phyloP scores from a whole-genome alignment of 2,888 invertebrate genomes.

The Lampropteryx suffumata region DNA sequence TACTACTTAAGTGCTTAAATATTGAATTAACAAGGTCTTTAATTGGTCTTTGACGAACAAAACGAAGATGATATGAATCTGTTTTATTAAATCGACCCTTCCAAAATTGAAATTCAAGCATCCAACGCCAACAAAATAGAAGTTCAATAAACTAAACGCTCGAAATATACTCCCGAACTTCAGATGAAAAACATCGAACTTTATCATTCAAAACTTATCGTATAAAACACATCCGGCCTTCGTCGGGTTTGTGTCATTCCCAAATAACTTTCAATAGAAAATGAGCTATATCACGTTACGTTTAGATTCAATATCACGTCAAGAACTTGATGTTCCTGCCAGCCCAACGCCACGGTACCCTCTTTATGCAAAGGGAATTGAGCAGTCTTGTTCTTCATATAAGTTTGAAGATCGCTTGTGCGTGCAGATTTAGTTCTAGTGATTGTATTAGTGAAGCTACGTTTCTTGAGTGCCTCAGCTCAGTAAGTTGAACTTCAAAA shows the following conservation, averaged over 20 bases:
- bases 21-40: constrained; percentile 3
- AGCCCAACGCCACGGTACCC: not conserved
- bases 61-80: too few relatives aligned
- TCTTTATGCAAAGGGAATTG: not conserved
- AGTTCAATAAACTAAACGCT: constrained; percentile 26
- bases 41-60: not conserved
- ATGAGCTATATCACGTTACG: not conserved
- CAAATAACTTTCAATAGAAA: not conserved
- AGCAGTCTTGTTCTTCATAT: not conserved
- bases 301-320: not conserved
- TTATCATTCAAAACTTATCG: constrained; percentile 42
- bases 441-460: too few relatives aligned
- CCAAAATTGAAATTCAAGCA: constrained; percentile 13
- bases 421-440: not conserved
- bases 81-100: not conserved
- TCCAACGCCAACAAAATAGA: constrained; percentile 13
- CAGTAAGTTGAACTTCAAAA: constrained; percentile 36
- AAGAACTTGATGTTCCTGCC: not conserved
- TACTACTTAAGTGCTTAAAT: too few relatives aligned
- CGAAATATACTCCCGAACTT: constrained; percentile 19
- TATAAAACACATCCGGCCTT: constrained; percentile 45
- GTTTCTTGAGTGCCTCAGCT: constrained; percentile 6
- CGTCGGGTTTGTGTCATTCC: constrained; percentile 17
- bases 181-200: constrained; percentile 32
- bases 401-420: not conserved